Evolutionary conservation across 2,797 vertebrate genomes (phyloP), one percentile per base, ranked within the genome.

Genomic region (Sylvilagus floridanus): DNA sequence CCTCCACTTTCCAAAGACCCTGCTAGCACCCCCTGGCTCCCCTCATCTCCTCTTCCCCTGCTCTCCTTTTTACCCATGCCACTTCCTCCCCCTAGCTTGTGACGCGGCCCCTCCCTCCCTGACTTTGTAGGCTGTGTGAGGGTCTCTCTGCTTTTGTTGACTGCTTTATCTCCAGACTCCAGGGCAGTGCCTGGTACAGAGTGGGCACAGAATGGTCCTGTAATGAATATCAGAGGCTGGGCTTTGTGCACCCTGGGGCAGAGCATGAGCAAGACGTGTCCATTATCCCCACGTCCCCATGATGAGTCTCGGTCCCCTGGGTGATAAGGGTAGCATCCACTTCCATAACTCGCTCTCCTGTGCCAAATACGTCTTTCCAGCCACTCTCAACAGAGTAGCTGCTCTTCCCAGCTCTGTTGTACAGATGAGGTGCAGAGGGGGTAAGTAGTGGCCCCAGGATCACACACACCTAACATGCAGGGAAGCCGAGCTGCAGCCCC

Each of bases 81-180:
- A 0, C 42, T 7, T 4, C 3, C 9, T 1, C 0, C 21, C 30
- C 72, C 26, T 60, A 3, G 5, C 1, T 24, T 22, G 5, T 30
- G 24, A 19, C 24, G 0, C 4, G 1, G 0, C 2, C 6, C 26
- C 30, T 73, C 32, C 19, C 10, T 42, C 11, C 35, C 4, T 26
- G 0, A 73, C n/a, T 14, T 19, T 50, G 4, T 26, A 47, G 84
- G 63, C 3, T 19, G 21, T 42, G 0, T 12, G 47, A 35, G 35
- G 66, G 62, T 35, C 66, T 3, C 11, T 28, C 77, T 60, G 65
- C 13, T 84, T 57, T 63, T 26, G 28, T 54, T 28, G 68, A 42
- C 12, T 3, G 57, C 35, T 62, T 42, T 11, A 7, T 19, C 52
- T 47, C 57, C 30, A 57, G 62, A 35, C 30, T 75, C 65, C 37